phyloP scores from a whole-genome alignment of 2,888 invertebrate genomes.

The Caenorhabditis becei region DNA sequence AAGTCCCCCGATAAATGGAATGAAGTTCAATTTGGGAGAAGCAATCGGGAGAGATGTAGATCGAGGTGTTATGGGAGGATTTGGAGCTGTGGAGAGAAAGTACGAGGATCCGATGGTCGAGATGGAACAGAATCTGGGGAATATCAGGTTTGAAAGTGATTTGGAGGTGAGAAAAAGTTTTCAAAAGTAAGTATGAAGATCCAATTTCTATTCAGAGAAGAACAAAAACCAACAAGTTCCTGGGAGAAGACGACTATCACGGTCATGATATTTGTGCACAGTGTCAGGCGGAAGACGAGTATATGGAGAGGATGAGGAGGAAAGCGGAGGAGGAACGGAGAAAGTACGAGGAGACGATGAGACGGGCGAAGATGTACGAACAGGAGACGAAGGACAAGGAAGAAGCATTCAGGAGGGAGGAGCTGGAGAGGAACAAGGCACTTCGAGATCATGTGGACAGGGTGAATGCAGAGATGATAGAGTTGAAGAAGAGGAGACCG shows the following conservation, averaged over 20 bases:
- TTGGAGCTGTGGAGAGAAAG: conserved; percentile 18
- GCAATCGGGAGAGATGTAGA: conserved; percentile 55
- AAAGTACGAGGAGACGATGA: conserved; percentile 63
- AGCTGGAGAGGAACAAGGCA: conserved; percentile 47
- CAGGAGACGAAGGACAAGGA: conserved; percentile 58
- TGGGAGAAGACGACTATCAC: conserved; percentile 40
- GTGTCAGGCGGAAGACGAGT: conserved; percentile 70
- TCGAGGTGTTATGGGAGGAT: conserved; percentile 56
- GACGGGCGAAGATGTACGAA: conserved; percentile 60
- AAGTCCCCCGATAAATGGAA: conserved; percentile 43
- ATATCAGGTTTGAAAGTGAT: conserved; percentile 56
- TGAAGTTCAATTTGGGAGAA: conserved; percentile 52
- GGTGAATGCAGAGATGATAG: conserved; percentile 70
- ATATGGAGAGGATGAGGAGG: conserved; percentile 61
- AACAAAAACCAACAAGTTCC: neutral
- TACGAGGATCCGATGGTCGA: conserved; percentile 45
- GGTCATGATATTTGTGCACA: conserved; percentile 71
- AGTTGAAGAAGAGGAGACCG: conserved; percentile 58
- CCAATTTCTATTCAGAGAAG: conserved; percentile 13
- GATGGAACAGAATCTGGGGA: conserved; percentile 52
- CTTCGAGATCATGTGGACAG: conserved; percentile 69
- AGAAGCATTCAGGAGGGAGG: conserved; percentile 42
- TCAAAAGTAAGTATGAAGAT: no score
- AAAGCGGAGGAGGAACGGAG: conserved; percentile 54
- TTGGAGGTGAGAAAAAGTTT: no score